Conservation (phyloP, 2,113 vertebrate genomes). For the Steatornis caripensis region DNA sequence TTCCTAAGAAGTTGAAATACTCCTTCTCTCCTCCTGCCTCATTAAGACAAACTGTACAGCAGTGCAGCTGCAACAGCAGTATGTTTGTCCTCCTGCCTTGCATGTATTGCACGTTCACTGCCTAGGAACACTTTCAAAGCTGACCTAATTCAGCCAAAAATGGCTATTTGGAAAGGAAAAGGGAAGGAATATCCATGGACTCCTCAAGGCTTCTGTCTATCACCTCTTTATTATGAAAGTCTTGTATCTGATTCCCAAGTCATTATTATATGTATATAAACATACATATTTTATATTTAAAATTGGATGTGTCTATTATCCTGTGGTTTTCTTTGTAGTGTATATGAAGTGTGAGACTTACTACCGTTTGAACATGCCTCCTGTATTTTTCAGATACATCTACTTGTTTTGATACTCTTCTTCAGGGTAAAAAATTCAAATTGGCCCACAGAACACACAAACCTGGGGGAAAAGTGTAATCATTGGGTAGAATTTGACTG, state of each 20-base stretch:
- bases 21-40: not conserved
- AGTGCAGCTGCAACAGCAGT: not conserved
- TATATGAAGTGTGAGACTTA: slow-evolving; percentile 43
- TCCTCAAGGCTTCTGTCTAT: slow-evolving; percentile 6
- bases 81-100: not conserved
- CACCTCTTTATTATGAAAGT: not conserved
- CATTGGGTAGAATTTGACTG: not conserved
- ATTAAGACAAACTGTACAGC: not conserved
- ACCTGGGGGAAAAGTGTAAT: not conserved
- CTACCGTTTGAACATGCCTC: slow-evolving; percentile 21
- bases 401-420: slow-evolving; percentile 7
- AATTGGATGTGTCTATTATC: slow-evolving; percentile 23
- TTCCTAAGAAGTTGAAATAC: not conserved
- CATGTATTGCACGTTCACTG: not conserved
- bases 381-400: not conserved
- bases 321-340: slow-evolving; percentile 60
- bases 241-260: slow-evolving; percentile 26
- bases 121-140: not conserved
- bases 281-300: slow-evolving; percentile 32
- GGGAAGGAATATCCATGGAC: not conserved
- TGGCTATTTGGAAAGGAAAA: not conserved
- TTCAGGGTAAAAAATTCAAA: slow-evolving; percentile 14
- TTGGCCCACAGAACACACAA: not conserved
- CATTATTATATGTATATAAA: slow-evolving; percentile 32
- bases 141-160: not conserved